Conservation (phyloP, 2,113 vertebrate species). For the Istiophorus platypterus region DNA sequence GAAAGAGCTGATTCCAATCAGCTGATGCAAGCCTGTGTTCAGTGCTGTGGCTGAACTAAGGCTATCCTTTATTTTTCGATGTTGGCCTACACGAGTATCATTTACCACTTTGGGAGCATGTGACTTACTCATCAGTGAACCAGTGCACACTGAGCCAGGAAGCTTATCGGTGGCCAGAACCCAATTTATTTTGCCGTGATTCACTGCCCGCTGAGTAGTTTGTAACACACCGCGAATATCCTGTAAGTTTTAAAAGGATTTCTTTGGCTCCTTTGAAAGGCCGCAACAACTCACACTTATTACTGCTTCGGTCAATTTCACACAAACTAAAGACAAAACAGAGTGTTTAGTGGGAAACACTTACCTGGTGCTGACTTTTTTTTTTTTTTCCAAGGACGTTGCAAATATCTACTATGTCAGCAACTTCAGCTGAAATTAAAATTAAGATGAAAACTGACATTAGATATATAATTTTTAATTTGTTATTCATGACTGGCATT, state of each 20-base stretch:
- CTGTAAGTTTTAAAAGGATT: not conserved
- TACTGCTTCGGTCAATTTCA: constrained; percentile 12
- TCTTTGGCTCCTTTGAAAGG: not conserved
- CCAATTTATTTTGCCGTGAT: not conserved
- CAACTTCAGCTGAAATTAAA: constrained; percentile 16
- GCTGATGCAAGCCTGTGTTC: not conserved
- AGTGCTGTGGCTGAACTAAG: not conserved
- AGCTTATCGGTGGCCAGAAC: not conserved
- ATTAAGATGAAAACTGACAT: not conserved
- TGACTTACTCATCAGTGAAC: not conserved
- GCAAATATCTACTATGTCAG: not conserved
- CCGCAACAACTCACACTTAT: not conserved
- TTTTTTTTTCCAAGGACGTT: no score
- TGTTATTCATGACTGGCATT: not conserved
- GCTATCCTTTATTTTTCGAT: not conserved
- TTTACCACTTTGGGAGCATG: not conserved
- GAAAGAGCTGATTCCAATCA: not conserved
- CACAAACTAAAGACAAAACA: not conserved
- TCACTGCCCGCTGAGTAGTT: not conserved
- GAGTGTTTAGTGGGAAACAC: constrained; percentile 5
- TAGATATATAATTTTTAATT: not conserved
- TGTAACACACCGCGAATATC: constrained; percentile 3
- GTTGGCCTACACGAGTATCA: not conserved
- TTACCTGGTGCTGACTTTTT: not conserved
- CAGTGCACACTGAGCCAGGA: not conserved